Evolutionary conservation across 2,797 vertebrate genomes (phyloP), one percentile per base, ranked within the genome.

Genomic region (Enteromius mattozi): DNA sequence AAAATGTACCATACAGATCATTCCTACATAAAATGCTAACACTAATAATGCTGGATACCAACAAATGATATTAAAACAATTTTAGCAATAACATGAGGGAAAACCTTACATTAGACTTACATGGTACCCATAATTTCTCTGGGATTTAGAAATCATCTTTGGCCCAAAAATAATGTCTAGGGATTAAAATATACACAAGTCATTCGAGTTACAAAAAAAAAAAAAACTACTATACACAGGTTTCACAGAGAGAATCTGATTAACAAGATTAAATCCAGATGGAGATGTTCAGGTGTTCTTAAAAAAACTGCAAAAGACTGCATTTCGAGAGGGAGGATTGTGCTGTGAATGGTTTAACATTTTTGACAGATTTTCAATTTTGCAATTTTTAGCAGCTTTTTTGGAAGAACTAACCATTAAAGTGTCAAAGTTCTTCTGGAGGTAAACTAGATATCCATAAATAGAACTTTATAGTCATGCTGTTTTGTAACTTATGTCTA

Each of bases 11-110:
- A 79, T 51, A 45, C 47, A 82, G 24, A 87, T 27, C 14, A 14
- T 33, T 42, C 85, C 19, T 75, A 30, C 37, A 37, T 82, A 80
- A 61, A 27, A 61, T 17, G 2, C 3, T 59, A 80, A 82, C 54
- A 87, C 76, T 84, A 42, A n/a, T 83, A 45, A 74, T 63, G 42
- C 24, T 84, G 42, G 17, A 63, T 47, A 80, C 24, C 2, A 30
- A 71, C 45, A 37, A 14, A 71, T 6, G 45, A 49, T 4, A n/a
- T 59, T 56, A 66, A 80, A 82, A 70, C 10, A 33, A 49, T 61
- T 77, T 42, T 35, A 59, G 6, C 61, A 70, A 33, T 35, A 42
- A 45, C 54, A 77, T 35, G 37, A 33, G 6, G 42, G 68, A n/a
- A 37, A 2, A 76, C 59, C 19, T 40, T 3, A 76, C 68, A 59